Evolutionary conservation across 2,888 invertebrate genomes (phyloP), one percentile per base, ranked within the genome.

Genomic region (Hedya salicella): DNA sequence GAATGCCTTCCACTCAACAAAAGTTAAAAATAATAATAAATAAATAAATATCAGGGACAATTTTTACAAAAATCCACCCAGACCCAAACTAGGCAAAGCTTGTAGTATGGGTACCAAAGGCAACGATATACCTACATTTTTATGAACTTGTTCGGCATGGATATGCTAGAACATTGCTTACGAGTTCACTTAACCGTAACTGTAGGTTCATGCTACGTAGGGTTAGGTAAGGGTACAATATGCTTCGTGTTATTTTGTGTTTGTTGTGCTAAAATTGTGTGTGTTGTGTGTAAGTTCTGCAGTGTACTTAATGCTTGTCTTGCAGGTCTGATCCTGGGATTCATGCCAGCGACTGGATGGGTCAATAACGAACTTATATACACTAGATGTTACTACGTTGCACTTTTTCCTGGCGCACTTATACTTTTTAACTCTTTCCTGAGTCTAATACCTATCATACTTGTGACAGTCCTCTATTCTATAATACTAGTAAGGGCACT

Each of bases 271-370:
- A 81, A 86, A 85, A 73, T 56, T 50, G 16, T 21, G 16, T 62
- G 40, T 36, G 13, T 62, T 48, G 52, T 68, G 14, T 54, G 32
- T 40, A n/a, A 36, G 9, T 21, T 32, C 6, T 57, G 9, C 21
- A 30, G 16, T 53, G 66, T 61, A 54, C 11, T 40, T 62, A 66
- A 66, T 50, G 17, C 32, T 53, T 57, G 67, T 59, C 40, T 83
- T 85, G 32, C 87, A 94, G 94, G 94, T 76, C 76, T 93, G 13
- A 78, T 89, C 19, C 87, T 95, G 39, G 94, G 94, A 68, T 94
- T 94, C 75, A 79, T 95, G 72, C 95, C 95, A 21, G 84, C 88
- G 2, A 93, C 93, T 8, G 95, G 95, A 68, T 94, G 94, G 93
- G 83, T 89, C 21, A 89, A 88, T 70, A 75, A 74, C 56, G 88